These are phyloP conservation scores for Hydrotaea diabolus DNA, from an alignment of 2,888 invertebrate species.

Conservation along the genomic window DNA sequence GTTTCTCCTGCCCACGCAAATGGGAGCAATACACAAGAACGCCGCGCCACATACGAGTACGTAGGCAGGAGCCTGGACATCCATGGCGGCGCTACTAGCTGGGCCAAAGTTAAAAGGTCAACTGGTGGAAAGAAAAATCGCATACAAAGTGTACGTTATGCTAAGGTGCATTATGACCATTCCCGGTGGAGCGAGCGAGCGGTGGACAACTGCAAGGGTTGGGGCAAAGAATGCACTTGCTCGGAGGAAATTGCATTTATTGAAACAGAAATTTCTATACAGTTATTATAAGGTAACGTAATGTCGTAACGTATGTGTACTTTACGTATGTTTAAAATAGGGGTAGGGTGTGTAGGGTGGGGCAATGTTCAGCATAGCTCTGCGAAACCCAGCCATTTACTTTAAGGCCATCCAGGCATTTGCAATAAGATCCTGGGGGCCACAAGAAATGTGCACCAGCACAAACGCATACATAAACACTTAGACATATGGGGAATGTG, in stretches of 20 bases:
- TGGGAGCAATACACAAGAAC: not conserved
- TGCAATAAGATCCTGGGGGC: conserved; percentile 1
- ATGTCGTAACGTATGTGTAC: conserved; percentile 1
- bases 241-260: conserved; percentile 53
- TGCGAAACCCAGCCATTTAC: not conserved
- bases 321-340: not conserved
- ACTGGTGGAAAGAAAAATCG: not conserved
- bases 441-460: not conserved
- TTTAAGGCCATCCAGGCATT: not conserved
- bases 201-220: not conserved
- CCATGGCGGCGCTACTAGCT: not conserved
- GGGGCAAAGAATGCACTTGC: not conserved
- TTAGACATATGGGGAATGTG: conserved; percentile 11
- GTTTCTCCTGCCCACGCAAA: not conserved
- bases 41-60: too few relatives aligned
- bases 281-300: conserved; percentile 41
- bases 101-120: conserved; percentile 4
- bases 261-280: conserved; percentile 63
- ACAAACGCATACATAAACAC: not conserved
- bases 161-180: not conserved
- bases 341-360: not conserved
- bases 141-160: not conserved
- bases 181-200: not conserved
- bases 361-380: not conserved
- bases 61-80: too few relatives aligned